Evolutionary conservation across 2,113 vertebrate genomes (phyloP).

Genomic region (Oncorhynchus masou): DNA sequence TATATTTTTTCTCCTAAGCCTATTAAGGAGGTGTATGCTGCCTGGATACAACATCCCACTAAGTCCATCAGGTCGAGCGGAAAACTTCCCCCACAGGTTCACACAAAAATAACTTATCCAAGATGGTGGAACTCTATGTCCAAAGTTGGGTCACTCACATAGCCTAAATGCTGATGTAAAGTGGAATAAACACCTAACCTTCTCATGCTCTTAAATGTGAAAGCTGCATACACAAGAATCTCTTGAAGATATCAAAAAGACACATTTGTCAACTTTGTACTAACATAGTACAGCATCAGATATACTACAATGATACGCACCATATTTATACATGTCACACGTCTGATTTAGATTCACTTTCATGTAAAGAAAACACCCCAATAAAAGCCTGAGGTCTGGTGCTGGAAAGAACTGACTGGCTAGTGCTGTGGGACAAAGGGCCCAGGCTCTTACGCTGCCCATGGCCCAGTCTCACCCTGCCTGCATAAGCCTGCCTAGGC

Average conservation of each 20-base stretch:
- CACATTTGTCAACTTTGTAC: too few relatives aligned
- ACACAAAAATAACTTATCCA: constrained; percentile 4
- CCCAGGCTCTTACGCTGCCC: constrained; percentile 59
- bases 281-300: constrained; percentile 5
- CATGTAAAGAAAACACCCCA: not conserved
- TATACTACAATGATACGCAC: not conserved
- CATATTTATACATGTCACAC: not conserved
- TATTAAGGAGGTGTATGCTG: constrained; percentile 2
- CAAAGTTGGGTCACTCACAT: not conserved
- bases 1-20: not conserved
- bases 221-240: not conserved
- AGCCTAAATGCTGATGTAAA: not conserved
- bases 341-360: not conserved
- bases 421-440: constrained; percentile 52
- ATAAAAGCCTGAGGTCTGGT: constrained; percentile 26
- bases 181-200: not conserved
- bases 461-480: constrained; percentile 51
- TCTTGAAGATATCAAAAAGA: not conserved
- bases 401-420: constrained; percentile 59
- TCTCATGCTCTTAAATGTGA: not conserved
- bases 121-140: not conserved
- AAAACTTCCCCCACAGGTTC: constrained; percentile 6
- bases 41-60: not conserved
- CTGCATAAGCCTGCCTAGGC: constrained; percentile 53
- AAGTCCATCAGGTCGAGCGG: constrained; percentile 10